phyloP scores from a whole-genome alignment of 2,888 invertebrate genomes.

The Caenorhabditis sp. region DNA sequence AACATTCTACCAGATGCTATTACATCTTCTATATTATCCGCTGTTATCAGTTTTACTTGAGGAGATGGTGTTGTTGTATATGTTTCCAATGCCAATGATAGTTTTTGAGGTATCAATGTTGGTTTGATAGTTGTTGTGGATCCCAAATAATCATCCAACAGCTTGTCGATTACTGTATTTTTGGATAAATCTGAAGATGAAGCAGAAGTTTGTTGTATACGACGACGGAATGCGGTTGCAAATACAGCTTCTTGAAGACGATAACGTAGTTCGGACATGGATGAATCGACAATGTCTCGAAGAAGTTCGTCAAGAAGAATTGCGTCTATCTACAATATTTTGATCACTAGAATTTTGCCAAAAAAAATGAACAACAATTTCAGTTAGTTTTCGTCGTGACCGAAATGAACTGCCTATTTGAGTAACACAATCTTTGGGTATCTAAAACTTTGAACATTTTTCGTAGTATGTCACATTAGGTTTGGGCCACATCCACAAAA shows the following conservation, averaged over 20 bases:
- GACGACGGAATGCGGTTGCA: constrained; percentile 30
- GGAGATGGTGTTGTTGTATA: constrained; percentile 15
- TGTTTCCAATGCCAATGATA: constrained; percentile 27
- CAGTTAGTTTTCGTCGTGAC: too few relatives aligned
- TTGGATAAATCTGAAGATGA: constrained; percentile 1
- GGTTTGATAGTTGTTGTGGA: neutral
- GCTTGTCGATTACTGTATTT: constrained; percentile 12
- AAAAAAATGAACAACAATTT: too few relatives aligned
- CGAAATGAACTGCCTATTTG: too few relatives aligned
- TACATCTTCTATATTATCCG: constrained; percentile 11
- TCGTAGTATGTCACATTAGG: too few relatives aligned
- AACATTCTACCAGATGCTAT: constrained; percentile 14
- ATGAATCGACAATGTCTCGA: constrained; percentile 28
- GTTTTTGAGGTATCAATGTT: constrained; percentile 17
- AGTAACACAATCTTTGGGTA: too few relatives aligned
- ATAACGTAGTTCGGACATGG: constrained; percentile 33
- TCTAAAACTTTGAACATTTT: too few relatives aligned
- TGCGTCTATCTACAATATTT: constrained; percentile 24
- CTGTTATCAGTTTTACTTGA: constrained; percentile 16
- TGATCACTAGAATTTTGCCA: neutral
- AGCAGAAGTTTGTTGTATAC: constrained; percentile 13
- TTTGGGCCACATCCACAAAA: too few relatives aligned
- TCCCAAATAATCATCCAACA: constrained; percentile 20
- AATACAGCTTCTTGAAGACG: constrained; percentile 41
- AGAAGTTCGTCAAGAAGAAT: constrained; percentile 35